These are phyloP conservation scores for Microplitis mediator DNA, from an alignment of 1,140 invertebrate species.

Conservation along the genomic window DNA sequence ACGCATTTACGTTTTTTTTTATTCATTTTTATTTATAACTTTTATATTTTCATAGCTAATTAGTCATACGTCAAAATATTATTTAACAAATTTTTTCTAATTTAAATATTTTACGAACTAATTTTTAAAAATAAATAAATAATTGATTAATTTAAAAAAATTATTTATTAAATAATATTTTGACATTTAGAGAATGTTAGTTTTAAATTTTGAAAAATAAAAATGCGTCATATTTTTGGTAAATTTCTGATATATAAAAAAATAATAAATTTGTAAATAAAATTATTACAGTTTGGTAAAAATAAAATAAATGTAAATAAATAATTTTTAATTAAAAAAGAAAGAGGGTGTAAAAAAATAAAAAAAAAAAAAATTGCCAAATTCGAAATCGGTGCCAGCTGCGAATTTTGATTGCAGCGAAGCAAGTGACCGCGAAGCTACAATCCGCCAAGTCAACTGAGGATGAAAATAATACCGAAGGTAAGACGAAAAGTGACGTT, in stretches of 20 bases:
- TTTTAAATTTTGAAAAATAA: no score
- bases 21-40: constrained; percentile 10
- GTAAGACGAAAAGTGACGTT: constrained; percentile 53
- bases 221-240: no score
- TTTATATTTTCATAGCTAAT: background rate
- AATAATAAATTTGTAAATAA: no score
- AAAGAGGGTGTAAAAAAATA: background rate
- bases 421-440: constrained; percentile 60
- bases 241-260: no score
- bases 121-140: no score
- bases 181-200: no score
- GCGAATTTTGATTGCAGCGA: constrained; percentile 63
- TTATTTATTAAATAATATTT: no score
- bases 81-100: no score
- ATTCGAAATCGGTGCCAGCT: constrained; percentile 51
- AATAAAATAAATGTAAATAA: background rate
- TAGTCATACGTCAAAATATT: no score
- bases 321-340: background rate
- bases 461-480: constrained; percentile 60
- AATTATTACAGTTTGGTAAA: no score
- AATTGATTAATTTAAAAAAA: no score
- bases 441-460: constrained; percentile 63
- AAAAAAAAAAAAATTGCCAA: constrained; percentile 8
- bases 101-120: no score
- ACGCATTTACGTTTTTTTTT: constrained; percentile 7